Evolutionary conservation across 2,888 invertebrate species (phyloP), one percentile per base, ranked within the genome.

Genomic region (Acanthococcus lagerstroemiae): DNA sequence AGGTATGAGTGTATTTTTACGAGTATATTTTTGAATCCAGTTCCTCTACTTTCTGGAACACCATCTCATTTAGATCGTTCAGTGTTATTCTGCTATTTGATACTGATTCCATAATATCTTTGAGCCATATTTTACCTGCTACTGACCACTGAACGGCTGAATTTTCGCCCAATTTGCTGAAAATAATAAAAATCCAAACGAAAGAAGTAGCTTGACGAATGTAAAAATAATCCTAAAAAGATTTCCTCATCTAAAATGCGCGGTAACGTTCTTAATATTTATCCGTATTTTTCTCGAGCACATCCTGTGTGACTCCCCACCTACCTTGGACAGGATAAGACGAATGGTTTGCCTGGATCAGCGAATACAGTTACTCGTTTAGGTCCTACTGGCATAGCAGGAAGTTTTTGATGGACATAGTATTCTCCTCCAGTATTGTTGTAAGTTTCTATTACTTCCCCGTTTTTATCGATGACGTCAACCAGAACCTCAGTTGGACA

Each of bases 361-460:
- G 30, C 50, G 30, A 50, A 66, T 12, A 56, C 2, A 9, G 27
- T 46, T 6, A 71, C 71, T 56, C 79, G 75, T 66, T 75, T 75
- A 24, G 80, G 75, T 30, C 76, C 70, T 24, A 80, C 80, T 65
- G 76, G 74, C 37, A 74, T 68, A 27, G 77, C 73, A 3, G 81
- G 81, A 27, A 80, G 70, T 12, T 77, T 77, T 75, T 82, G 82
- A 17, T 76, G 46, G 71, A 79, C 75, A 1, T 81, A 80, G 73
- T 79, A 84, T 65, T 82, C 76, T n/a, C 82, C 83, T 3, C 79
- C 83, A 22, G 80, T 80, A 73, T 84, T 84, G 72, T 84, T 83
- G 0, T 80, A 82, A 67, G 73, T 75, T 76, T 84, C 84, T 37
- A 83, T 71, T 52, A 83, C 70, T 3, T 78, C 76, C 1, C 82